These are phyloP conservation scores for Automeris io DNA, from an alignment of 2,888 invertebrate species.

Conservation along the genomic window DNA sequence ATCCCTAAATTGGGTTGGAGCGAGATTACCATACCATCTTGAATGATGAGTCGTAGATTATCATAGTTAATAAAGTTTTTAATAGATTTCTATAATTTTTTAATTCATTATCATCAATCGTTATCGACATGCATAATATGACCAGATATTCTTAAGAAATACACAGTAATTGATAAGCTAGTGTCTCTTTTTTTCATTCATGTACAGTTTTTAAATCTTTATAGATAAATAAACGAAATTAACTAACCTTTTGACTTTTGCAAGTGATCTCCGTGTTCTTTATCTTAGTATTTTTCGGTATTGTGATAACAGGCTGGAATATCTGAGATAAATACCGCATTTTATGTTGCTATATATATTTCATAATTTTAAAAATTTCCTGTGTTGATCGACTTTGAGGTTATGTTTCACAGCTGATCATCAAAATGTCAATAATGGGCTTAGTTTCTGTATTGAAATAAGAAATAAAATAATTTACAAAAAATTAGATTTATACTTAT, in stretches of 20 bases:
- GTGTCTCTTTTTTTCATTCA: too few relatives aligned
- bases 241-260: slow-evolving; percentile 84
- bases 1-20: too few relatives aligned
- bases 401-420: slow-evolving; percentile 10
- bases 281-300: slow-evolving; percentile 79
- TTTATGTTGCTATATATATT: slow-evolving; percentile 15
- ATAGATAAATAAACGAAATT: neutral
- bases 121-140: too few relatives aligned
- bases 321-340: slow-evolving; percentile 80
- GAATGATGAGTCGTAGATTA: too few relatives aligned
- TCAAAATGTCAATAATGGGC: neutral
- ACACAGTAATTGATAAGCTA: too few relatives aligned
- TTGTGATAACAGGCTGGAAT: slow-evolving; percentile 81
- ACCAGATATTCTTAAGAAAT: too few relatives aligned
- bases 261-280: slow-evolving; percentile 80
- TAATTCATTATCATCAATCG: too few relatives aligned
- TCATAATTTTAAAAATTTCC: neutral
- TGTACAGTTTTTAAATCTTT: neutral
- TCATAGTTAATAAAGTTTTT: too few relatives aligned
- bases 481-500: neutral
- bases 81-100: too few relatives aligned
- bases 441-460: neutral
- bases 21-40: too few relatives aligned
- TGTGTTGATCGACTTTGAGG: neutral
- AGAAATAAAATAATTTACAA: neutral